Base-by-base conservation (phyloP, 2,888 invertebrate species). In the Tinea trinotella region DNA sequence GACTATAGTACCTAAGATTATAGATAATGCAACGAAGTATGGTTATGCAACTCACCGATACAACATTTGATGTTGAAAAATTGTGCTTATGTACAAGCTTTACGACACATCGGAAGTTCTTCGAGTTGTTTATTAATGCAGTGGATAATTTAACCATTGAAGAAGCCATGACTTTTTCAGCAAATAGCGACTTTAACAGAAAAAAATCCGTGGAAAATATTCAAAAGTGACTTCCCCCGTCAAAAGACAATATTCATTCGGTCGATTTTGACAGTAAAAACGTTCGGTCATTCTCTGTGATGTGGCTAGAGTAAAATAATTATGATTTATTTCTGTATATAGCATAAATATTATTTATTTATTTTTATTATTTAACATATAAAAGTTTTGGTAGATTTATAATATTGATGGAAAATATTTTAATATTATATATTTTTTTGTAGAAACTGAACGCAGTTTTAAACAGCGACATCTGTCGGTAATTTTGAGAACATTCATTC, bases 1-100 rank as follows among this genome's bases (percentile, higher is more conserved):
- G 40, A 15, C 12, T 40, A 40, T 15, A 40, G 13, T 15, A 40
- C 13, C 40, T 40, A 2, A 40, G 13, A 13, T 40, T 40, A 40
- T 40, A 40, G 40, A 44, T 15, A 53, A n/a, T n/a, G n/a, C n/a
- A n/a, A n/a, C 3, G 10, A 54, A 10, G 12, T 46, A 19, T 49
- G 68, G 67, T 84, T 84, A 84, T 81, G 83, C 83, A 85, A 84
- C 84, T 82, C 80, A 85, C 85, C 74, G 73, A 66, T 56, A 61
- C 62, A 64, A 73, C 76, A 70, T 70, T 71, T 62, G 81, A 74
- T 19, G 84, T 83, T 2, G 76, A 73, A 57, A 84, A 70, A 59
- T 74, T 68, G 56, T 69, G 62, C 60, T 76, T 74, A 56, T 80
- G 63, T 49, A 74, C 63, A n/a, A 76, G 61, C 15, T 66, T 66